Base-by-base conservation (phyloP, 2,113 vertebrate genomes). In the Prunella himalayana region DNA sequence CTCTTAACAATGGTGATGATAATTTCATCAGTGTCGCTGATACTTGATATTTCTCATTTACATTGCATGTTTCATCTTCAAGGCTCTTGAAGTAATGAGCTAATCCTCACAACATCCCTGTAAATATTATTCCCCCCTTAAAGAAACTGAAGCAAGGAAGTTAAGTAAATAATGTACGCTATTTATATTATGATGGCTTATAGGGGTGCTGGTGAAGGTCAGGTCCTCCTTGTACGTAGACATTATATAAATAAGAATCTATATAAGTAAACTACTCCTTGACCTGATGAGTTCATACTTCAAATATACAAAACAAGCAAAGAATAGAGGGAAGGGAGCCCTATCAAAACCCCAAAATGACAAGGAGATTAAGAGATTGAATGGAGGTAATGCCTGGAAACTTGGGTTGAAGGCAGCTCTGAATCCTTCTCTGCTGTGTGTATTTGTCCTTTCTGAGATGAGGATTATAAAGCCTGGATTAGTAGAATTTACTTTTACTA, bases 21-120 rank as follows among this genome's bases (percentile, higher is more conserved):
- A 94, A 95, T 95, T 94, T 95, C 95, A 96, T 97, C 96, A 96
- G 93, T 77, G 83, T 71, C 72, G 5, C 80, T 94, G 96, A 95
- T 92, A 94, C 96, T 97, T 97, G 95, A 95, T 95, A 96, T 92
- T 96, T 93, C 94, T 96, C 93, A 95, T 96, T 97, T 96, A 94
- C 92, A 93, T 94, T 86, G 90, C 95, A 95, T 56, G 94, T 96
- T 96, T 96, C 95, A 95, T 97, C 93, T 96, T 96, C 94, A 96
- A 86, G 92, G 95, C 94, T 97, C 95, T 97, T 95, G 94, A 96
- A 94, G 82, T 96, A 96, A 96, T 96, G 92, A 96, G 95, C 95
- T 96, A 95, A 95, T 96, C 95, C 93, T 96, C 94, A 96, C 95
- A 96, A 96, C 95, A 95, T 94, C 95, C 96, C 92, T 94, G 95